A percentile compares a stretch with the other conserved stretches of the same genome.
Evolutionary conservation across 2,888 invertebrate genomes (phyloP).

Genomic region (Hedychridium roseum): DNA sequence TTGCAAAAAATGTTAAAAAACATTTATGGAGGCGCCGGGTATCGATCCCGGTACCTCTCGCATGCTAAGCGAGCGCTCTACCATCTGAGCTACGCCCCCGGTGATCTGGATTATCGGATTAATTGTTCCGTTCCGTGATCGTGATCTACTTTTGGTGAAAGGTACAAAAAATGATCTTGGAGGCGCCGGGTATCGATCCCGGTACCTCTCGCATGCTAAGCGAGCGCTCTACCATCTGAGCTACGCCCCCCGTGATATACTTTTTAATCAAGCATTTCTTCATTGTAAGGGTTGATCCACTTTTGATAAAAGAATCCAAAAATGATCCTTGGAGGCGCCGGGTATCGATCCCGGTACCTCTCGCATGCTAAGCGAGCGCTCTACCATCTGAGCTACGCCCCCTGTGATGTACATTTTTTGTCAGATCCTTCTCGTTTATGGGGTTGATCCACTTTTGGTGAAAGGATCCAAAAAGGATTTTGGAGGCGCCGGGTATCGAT

Average conservation of each 20-base stretch:
- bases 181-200: conserved; percentile 8
- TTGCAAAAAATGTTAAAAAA: conserved; percentile 29
- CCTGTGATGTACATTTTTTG: conserved; percentile 26
- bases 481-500: conserved; percentile 54
- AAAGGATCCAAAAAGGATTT: no score
- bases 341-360: conserved; percentile 47
- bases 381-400: conserved; percentile 58
- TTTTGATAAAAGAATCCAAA: background rate
- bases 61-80: conserved; percentile 63
- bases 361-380: conserved; percentile 47
- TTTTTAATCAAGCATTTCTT: background rate
- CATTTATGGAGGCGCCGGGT: conserved; percentile 54
- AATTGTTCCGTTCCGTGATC: conserved; percentile 26
- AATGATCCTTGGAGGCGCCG: no score
- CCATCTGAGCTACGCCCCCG: conserved; percentile 61
- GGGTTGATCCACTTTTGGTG: background rate
- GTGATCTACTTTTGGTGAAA: conserved; percentile 14
- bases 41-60: conserved; percentile 62
- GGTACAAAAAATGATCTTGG: conserved; percentile 7
- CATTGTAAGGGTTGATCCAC: background rate
- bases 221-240: conserved; percentile 8
- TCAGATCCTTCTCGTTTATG: background rate
- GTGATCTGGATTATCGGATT: conserved; percentile 4
- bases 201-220: conserved; percentile 6
- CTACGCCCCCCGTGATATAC: conserved; percentile 3